Percentiles rank a stretch among this genome's conserved stretches.
Evolutionary conservation across 2,888 invertebrate species (phyloP).

Genomic region (Bedellia somnulentella): DNA sequence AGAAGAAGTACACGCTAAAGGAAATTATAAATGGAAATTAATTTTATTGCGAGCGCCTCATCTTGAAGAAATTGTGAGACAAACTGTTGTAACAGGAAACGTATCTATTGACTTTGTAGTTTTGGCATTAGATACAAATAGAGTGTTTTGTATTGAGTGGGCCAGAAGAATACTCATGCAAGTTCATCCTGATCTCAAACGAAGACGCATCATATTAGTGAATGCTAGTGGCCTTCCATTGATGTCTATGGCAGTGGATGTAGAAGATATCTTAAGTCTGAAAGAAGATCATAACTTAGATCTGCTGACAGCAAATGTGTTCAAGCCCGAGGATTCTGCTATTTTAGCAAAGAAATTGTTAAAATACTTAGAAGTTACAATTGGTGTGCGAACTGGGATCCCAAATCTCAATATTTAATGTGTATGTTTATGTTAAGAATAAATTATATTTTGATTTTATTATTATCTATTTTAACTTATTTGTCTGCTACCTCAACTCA

Average conservation of each 20-base stretch:
- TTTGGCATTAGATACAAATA: slow-evolving; percentile 36
- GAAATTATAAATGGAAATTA: slow-evolving; percentile 36
- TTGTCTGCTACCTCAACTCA: too few relatives aligned
- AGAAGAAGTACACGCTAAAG: slow-evolving; percentile 28
- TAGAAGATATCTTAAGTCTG: slow-evolving; percentile 30
- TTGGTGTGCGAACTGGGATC: slow-evolving; percentile 42
- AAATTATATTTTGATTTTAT: too few relatives aligned
- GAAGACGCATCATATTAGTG: slow-evolving; percentile 36
- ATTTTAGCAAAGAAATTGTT: slow-evolving; percentile 33
- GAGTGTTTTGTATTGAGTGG: slow-evolving; percentile 42
- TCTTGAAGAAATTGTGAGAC: slow-evolving; percentile 27
- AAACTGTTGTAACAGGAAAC: slow-evolving; percentile 29
- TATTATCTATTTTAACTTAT: too few relatives aligned
- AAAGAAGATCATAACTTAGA: slow-evolving; percentile 32
- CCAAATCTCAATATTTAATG: slow-evolving; percentile 40
- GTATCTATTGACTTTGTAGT: slow-evolving; percentile 42
- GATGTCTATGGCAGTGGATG: slow-evolving; percentile 36
- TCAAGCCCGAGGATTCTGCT: slow-evolving; percentile 21
- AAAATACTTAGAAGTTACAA: slow-evolving; percentile 37
- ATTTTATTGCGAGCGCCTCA: slow-evolving; percentile 28
- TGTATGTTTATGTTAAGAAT: too few relatives aligned
- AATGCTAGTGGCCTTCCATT: slow-evolving; percentile 38
- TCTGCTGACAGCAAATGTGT: slow-evolving; percentile 35
- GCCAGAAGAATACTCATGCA: slow-evolving; percentile 28
- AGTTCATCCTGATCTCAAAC: slow-evolving; percentile 38